Percentiles rank a stretch among this genome's conserved stretches.
Evolutionary conservation across 2,888 invertebrate genomes (phyloP).

Genomic region (Troides helena): DNA sequence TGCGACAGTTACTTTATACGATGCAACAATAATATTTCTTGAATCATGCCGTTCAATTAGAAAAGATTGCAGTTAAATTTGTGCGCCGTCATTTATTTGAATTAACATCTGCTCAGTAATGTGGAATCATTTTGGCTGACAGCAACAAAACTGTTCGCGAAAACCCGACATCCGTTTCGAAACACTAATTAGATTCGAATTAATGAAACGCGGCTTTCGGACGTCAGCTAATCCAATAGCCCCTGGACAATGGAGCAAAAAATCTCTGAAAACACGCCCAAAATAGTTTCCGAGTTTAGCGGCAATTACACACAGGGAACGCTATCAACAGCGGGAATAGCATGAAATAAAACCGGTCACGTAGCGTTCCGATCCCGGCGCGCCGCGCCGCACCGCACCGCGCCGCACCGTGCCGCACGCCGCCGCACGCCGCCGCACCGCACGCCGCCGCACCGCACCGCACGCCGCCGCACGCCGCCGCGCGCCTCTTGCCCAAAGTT

Average conservation of each 20-base stretch:
- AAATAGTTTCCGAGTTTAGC: conserved; percentile 70
- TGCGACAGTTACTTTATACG: too few relatives aligned
- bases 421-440: conserved; percentile 35
- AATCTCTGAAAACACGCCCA: conserved; percentile 60
- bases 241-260: conserved; percentile 58
- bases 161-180: conserved; percentile 55
- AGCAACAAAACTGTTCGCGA: conserved; percentile 58
- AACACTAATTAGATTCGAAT: conserved; percentile 72
- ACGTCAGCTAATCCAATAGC: conserved; percentile 60
- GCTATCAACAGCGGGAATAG: conserved; percentile 67
- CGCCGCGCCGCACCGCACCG: conserved; percentile 39
- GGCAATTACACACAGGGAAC: conserved; percentile 71
- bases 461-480: conserved; percentile 24
- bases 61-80: conserved; percentile 20
- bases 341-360: conserved; percentile 73
- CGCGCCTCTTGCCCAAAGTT: conserved; percentile 50
- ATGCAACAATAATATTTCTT: conserved; percentile 7
- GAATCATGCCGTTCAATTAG: conserved; percentile 9
- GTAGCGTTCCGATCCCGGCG: conserved; percentile 52
- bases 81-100: conserved; percentile 25
- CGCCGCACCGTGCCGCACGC: conserved; percentile 36
- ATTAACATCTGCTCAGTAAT: conserved; percentile 30
- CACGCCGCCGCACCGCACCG: conserved; percentile 38
- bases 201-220: conserved; percentile 69
- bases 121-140: conserved; percentile 37